Evolutionary conservation across 2,797 vertebrate genomes (phyloP).

Genomic region (Nyctalus aviator): DNA sequence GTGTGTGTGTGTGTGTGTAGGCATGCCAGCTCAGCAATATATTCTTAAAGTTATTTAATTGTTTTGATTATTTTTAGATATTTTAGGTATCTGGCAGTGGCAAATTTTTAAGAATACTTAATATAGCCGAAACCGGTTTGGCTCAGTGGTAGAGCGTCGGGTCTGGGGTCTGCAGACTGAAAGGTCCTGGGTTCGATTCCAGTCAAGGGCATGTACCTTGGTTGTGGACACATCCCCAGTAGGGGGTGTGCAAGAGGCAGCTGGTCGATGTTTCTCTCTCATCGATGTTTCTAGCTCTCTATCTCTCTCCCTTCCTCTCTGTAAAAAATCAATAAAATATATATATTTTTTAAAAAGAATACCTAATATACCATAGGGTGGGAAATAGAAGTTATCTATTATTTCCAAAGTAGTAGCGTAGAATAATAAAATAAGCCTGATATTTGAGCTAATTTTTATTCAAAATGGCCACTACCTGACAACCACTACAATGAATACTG

Average conservation of each 20-base stretch:
- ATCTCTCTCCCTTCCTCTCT: too few relatives aligned
- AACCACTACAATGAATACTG: neutral
- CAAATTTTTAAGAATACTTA: neutral
- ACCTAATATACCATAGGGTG: neutral
- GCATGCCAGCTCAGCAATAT: neutral
- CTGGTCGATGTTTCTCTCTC: too few relatives aligned
- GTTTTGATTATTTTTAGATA: neutral
- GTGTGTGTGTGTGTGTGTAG: neutral
- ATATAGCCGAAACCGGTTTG: too few relatives aligned
- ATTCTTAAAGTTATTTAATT: neutral
- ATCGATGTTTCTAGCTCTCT: too few relatives aligned
- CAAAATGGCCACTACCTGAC: neutral
- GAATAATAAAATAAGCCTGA: neutral
- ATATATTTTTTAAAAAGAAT: too few relatives aligned
- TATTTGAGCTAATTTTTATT: slow-evolving; percentile 7
- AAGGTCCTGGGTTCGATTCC: too few relatives aligned
- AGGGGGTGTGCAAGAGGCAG: too few relatives aligned
- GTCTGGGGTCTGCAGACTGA: too few relatives aligned
- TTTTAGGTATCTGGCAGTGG: neutral
- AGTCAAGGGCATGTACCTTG: too few relatives aligned
- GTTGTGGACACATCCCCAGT: too few relatives aligned
- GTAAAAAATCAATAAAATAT: too few relatives aligned
- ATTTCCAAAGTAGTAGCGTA: neutral
- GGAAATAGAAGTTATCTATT: neutral
- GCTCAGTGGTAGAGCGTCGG: too few relatives aligned